Base-by-base conservation (phyloP, 2,797 vertebrate genomes). In the Sebastes miniatus region DNA sequence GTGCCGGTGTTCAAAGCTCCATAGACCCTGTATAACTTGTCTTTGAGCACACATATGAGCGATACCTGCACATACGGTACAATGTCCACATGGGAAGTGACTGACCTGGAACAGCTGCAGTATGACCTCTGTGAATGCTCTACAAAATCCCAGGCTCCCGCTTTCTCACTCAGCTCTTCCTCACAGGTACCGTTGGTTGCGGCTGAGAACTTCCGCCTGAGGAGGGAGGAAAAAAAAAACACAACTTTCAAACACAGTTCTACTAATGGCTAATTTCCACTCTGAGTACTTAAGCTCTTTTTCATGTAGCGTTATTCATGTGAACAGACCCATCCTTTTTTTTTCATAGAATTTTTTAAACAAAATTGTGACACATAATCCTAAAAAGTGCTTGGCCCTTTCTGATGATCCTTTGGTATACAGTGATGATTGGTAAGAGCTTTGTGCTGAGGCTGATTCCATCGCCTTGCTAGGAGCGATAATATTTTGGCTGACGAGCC, bases 21-120 rank as follows among this genome's bases (percentile, higher is more conserved):
- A 62, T 8, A 20, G 69, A 72, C 66, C 72, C 43, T 22, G 18
- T 66, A 2, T 76, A 79, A 69, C 71, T 67, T 27, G 71, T 67
- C 75, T 82, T 58, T 78, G 62, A 77, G 73, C 3, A 75, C 39
- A 59, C 25, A 54, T 34, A 10, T 57, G 73, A 74, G 69, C n/a
- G 18, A 67, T 61, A 83, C 54, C 43, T 79, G 69, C 31, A 47
- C n/a, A 64, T n/a, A 54, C 3, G 50, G 47, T 18, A 47, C 11
- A 43, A 66, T 6, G 22, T 34, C 52, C 22, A 50, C 56, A 24
- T 25, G 52, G 67, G 34, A 39, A 64, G 64, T 2, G 16, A 86
- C 72, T 58, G 92, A 99, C 98, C 98, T 98, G 81, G 96, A 98
- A 94, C 98, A 99, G 94, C 95, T 97, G 95, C 98, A 99, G 92